Base-by-base conservation (phyloP, 2,888 invertebrate species). In the Rutpela maculata region DNA sequence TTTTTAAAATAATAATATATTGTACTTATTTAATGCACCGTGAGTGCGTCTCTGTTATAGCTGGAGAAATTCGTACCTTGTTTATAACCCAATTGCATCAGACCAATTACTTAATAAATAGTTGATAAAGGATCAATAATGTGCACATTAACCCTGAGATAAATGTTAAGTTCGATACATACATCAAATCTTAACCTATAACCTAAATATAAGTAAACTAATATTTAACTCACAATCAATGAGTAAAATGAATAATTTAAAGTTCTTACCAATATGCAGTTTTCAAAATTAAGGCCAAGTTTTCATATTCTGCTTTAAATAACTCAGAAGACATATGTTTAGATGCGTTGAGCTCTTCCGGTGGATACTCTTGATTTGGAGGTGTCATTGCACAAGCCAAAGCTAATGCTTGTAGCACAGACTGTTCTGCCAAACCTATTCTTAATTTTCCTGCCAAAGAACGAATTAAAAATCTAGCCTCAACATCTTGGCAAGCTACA, bases 371-470 rank as follows among this genome's bases (percentile, higher is more conserved):
- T 86, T 95, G 94, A 69, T 90, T 90, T 0, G 96, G 96, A 56
- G 97, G 96, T 0, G 97, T 96, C 81, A 92, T 90, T n/a, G 95
- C 93, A 80, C 95, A 92, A 1, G 98, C 98, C 84, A 95, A 92
- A 0, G 98, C 97, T 65, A 99, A 89, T 11, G 99, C 98, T 89
- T 96, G 93, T 65, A 99, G 91, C 50, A 99, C 94, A 0, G 98
- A 98, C 90, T 99, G 98, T 88, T 99, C 99, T 0, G 99, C 99
- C 75, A 99, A 91, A 0, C 99, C 99, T 84, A 99, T 98, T 65
- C 99, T 93, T 74, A 99, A 91, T 90, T 99, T 99, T 35, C 99
- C 99, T 78, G 96, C 95, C 19, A 99, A 89, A 0, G 97, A 98
- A 82, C 99, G 91, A 71, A 98, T 96, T 17, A 99, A 91, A 88